These are phyloP conservation scores for Chionomys nivalis DNA, from an alignment of 2,113 vertebrate genomes.

Conservation along the genomic window DNA sequence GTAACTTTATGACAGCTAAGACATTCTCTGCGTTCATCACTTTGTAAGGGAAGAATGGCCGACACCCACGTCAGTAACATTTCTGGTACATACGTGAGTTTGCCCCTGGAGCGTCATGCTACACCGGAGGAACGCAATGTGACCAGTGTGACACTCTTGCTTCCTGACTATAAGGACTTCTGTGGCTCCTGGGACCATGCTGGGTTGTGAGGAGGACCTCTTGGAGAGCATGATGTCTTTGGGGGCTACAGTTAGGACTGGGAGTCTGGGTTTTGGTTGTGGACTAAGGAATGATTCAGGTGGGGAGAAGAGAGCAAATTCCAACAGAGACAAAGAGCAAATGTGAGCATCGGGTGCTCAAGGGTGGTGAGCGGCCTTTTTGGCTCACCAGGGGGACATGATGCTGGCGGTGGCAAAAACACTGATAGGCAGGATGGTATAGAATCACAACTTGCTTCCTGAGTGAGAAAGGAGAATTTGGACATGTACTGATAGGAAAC, in stretches of 20 bases:
- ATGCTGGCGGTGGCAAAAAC: background rate
- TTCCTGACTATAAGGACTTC: background rate
- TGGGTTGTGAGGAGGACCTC: background rate
- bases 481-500: background rate
- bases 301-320: background rate
- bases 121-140: background rate
- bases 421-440: background rate
- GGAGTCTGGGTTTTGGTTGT: background rate
- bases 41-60: background rate
- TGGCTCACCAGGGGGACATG: background rate
- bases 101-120: too few relatives aligned
- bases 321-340: background rate
- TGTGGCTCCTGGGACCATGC: background rate
- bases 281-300: background rate
- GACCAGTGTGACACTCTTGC: background rate
- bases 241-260: background rate
- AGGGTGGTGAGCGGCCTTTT: fast-evolving
- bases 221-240: background rate
- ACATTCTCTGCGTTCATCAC: background rate
- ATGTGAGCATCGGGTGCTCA: background rate
- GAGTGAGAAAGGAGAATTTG: background rate
- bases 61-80: background rate
- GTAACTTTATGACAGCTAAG: background rate
- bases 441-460: background rate
- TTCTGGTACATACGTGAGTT: background rate